Conservation (phyloP, 2,888 invertebrate genomes). For the Lasioglossum villosulum region DNA sequence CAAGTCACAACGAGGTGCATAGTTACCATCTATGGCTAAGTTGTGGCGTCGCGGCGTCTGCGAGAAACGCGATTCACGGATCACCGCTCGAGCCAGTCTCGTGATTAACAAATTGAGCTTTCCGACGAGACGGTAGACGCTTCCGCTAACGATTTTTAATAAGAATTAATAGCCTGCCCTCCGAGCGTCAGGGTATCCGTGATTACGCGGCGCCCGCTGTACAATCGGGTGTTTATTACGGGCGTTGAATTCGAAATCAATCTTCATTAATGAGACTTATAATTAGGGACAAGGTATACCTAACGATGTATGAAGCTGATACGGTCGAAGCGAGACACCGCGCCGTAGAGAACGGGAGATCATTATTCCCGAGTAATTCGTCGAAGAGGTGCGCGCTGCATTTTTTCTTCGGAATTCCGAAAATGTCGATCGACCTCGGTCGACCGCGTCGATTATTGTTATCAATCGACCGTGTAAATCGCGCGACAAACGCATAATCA, state of each 20-base stretch:
- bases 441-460: constrained; percentile 31
- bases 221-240: constrained; percentile 68
- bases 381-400: constrained; percentile 4
- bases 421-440: constrained; percentile 2
- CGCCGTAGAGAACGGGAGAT: constrained; percentile 33
- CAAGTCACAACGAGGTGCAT: background rate
- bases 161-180: constrained; percentile 66
- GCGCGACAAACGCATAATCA: constrained; percentile 30
- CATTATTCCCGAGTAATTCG: constrained; percentile 58
- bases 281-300: constrained; percentile 68
- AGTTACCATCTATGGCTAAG: background rate
- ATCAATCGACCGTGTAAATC: constrained; percentile 38
- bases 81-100: constrained; percentile 36
- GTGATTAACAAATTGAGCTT: constrained; percentile 66
- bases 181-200: constrained; percentile 50
- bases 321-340: constrained; percentile 32
- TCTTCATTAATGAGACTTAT: constrained; percentile 72
- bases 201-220: constrained; percentile 58
- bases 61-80: constrained; percentile 30
- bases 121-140: constrained; percentile 58
- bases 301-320: constrained; percentile 66
- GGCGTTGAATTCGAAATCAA: constrained; percentile 72
- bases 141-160: constrained; percentile 65
- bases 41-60: background rate
- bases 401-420: constrained; percentile 36